These are phyloP conservation scores for Empis stercorea DNA, from an alignment of 2,888 invertebrate genomes.

Conservation along the genomic window DNA sequence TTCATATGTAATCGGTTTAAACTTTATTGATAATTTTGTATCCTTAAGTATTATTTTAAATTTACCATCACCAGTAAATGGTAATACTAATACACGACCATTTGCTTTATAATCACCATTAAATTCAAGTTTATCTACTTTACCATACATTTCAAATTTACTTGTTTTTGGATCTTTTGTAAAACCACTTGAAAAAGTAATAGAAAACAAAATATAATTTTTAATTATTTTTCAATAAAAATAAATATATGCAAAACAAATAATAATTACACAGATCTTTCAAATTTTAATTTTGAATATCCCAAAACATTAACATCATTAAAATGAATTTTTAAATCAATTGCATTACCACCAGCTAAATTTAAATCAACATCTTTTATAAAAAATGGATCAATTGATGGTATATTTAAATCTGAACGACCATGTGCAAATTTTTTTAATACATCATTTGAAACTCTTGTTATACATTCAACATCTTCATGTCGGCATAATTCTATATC, in stretches of 20 bases:
- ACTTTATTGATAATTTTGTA: constrained; percentile 29
- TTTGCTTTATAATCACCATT: constrained; percentile 31
- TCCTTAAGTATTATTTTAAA: constrained; percentile 27
- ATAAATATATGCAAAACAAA: no score
- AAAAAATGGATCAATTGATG: constrained; percentile 15
- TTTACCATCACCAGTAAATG: constrained; percentile 35
- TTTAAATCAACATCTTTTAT: constrained; percentile 17
- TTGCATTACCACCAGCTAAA: constrained; percentile 11
- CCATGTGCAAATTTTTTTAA: constrained; percentile 9
- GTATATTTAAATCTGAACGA: constrained; percentile 17
- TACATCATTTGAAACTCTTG: no score
- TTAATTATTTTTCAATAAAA: no score
- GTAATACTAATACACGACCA: constrained; percentile 37
- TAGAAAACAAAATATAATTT: no score
- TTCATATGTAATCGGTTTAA: constrained; percentile 23
- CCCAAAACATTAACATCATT: constrained; percentile 17
- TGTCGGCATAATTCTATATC: no score
- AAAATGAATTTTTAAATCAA: constrained; percentile 20
- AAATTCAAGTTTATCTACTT: constrained; percentile 24
- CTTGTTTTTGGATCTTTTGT: constrained; percentile 25
- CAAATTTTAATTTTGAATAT: constrained; percentile 13
- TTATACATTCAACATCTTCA: no score
- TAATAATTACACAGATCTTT: no score
- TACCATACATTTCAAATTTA: constrained; percentile 32
- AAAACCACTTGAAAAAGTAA: constrained; percentile 20